Base-by-base conservation (phyloP, 2,888 invertebrate species). In the Apoderus coryli region DNA sequence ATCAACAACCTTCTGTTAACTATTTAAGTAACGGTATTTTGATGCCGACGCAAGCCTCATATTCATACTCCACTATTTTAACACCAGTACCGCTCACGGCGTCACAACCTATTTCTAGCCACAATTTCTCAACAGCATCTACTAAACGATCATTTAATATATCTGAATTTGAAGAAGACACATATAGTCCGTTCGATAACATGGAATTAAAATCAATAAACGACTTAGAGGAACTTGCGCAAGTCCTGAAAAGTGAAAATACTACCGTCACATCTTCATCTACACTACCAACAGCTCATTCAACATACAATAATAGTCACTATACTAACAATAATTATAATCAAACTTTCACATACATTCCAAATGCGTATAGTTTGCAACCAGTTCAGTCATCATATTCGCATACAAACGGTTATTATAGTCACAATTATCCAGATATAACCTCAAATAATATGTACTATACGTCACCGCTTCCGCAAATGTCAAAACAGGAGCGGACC, bases 111-210 rank as follows among this genome's bases (percentile, higher is more conserved):
- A n/a, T n/a, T n/a, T n/a, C n/a, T n/a, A n/a, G n/a, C n/a, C 36
- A 30, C 26, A 34, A 32, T 4, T 45, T 42, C 29, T 32, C 44
- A 14, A 43, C 36, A 6, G 6, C 4, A 4, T 10, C 19, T 14
- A 49, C 50, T 38, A 50, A 50, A 35, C 56, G 53, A 33, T 51
- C 56, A 3, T 56, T 48, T 55, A 68, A 58, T 57, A 63, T 69
- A 50, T 77, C 76, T 39, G 89, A 90, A 56, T 92, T 92, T 63
- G 90, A 90, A 57, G 75, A 80, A 52, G 88, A 88, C 52, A 85
- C 81, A 28, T 84, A 85, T 31, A 88, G 85, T 54, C 90, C 90
- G 1, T 92, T 92, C 60, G 90, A 92, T 61, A 86, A 82, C 60
- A 76, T 88, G 59, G 89, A 86, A 60, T 57, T 92, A 30, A 86